A percentile compares a stretch with the other conserved stretches of the same genome.
Evolutionary conservation across 2,888 invertebrate species (phyloP).

Genomic region (Chymomyza fuscimana): DNA sequence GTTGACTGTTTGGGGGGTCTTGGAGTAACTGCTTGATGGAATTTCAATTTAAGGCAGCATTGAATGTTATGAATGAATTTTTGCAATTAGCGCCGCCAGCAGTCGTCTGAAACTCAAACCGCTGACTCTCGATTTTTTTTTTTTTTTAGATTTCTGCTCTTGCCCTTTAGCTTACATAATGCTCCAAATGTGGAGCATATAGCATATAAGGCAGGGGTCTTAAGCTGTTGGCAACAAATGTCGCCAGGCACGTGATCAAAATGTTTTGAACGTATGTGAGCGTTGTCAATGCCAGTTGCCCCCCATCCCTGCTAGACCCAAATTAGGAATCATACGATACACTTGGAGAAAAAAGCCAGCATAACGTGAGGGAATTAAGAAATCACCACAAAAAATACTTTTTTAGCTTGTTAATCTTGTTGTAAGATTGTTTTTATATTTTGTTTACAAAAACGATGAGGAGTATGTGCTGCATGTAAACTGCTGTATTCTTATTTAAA

Average conservation of each 20-base stretch:
- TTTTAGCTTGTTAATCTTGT: too few relatives aligned
- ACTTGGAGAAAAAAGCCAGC: constrained; percentile 6
- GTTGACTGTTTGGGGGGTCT: neutral
- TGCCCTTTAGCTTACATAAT: constrained; percentile 28
- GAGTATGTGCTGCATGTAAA: too few relatives aligned
- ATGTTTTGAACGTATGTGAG: constrained; percentile 29
- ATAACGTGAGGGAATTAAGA: neutral
- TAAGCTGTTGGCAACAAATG: constrained; percentile 64
- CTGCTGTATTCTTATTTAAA: too few relatives aligned
- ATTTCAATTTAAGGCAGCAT: constrained; percentile 50
- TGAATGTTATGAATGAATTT: constrained; percentile 61
- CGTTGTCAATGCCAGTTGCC: neutral
- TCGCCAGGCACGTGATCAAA: constrained; percentile 71
- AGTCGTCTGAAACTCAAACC: neutral
- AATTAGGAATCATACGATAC: neutral
- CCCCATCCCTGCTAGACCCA: neutral
- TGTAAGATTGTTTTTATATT: too few relatives aligned
- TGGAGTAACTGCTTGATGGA: constrained; percentile 45
- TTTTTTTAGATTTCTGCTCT: constrained; percentile 4
- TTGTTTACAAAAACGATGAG: too few relatives aligned
- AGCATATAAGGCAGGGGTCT: constrained; percentile 30
- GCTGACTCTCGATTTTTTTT: constrained; percentile 6
- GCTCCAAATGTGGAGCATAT: constrained; percentile 28
- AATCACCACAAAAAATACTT: constrained; percentile 2
- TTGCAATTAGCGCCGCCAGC: constrained; percentile 51